These are phyloP conservation scores for Microcebus tavaratra DNA, from an alignment of 2,113 vertebrate species.

Conservation along the genomic window DNA sequence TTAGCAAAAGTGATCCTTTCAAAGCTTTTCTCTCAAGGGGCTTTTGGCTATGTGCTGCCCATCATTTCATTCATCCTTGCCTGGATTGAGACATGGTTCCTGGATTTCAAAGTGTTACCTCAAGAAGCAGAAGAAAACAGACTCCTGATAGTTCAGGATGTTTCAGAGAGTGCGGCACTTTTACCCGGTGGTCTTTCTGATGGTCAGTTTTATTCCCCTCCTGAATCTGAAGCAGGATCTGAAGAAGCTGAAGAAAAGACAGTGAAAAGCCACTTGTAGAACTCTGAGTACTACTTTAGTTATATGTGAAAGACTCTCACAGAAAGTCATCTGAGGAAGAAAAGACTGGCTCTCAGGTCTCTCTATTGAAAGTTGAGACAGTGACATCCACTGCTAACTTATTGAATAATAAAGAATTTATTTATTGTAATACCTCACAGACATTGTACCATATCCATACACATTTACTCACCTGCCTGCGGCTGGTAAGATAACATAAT, in stretches of 20 bases:
- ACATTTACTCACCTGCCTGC: background rate
- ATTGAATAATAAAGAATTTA: slow-evolving; percentile 46
- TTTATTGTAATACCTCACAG: slow-evolving; percentile 72
- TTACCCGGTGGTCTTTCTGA: slow-evolving; percentile 93
- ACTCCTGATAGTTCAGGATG: slow-evolving; percentile 86
- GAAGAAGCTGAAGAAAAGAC: slow-evolving; percentile 92
- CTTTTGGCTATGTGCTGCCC: slow-evolving; percentile 97
- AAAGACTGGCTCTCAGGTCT: background rate
- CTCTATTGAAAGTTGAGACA: slow-evolving; percentile 30
- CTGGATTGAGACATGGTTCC: slow-evolving; percentile 98
- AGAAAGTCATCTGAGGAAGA: background rate
- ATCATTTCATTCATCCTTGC: slow-evolving; percentile 98
- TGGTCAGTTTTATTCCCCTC: slow-evolving; percentile 98
- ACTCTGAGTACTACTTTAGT: slow-evolving; percentile 59
- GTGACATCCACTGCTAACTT: slow-evolving; percentile 34
- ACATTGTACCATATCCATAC: slow-evolving; percentile 25
- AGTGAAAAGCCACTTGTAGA: slow-evolving; percentile 89
- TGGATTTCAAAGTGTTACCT: slow-evolving; percentile 98
- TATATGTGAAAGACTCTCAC: slow-evolving; percentile 59
- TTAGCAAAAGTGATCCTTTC: slow-evolving; percentile 97
- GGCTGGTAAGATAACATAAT: slow-evolving; percentile 31
- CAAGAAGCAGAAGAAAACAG: slow-evolving; percentile 95
- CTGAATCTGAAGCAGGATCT: slow-evolving; percentile 93
- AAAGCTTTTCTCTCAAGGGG: slow-evolving; percentile 96
- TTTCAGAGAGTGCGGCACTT: slow-evolving; percentile 89